phyloP scores from a whole-genome alignment of 2,113 vertebrate genomes.

The Macrotis lagotis region DNA sequence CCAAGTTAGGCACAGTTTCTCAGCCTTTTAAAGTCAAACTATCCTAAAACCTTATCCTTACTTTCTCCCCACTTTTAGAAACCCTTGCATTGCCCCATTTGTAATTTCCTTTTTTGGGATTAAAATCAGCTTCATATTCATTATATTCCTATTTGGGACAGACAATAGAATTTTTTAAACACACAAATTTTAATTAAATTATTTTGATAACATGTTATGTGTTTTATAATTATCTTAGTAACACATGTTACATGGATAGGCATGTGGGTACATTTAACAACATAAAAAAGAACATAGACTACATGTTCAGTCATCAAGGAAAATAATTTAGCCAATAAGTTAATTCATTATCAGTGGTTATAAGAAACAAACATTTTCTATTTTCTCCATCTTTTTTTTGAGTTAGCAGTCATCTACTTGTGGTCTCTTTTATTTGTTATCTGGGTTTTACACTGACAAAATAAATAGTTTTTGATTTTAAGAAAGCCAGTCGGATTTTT shows the following conservation, averaged over 20 bases:
- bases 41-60: slow-evolving; percentile 76
- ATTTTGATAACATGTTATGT: not conserved
- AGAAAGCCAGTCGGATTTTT: not conserved
- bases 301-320: not conserved
- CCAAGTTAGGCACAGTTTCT: slow-evolving; percentile 69
- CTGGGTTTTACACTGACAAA: slow-evolving; percentile 15
- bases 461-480: slow-evolving; percentile 9
- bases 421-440: slow-evolving; percentile 62
- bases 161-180: not conserved
- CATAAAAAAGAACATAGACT: not conserved
- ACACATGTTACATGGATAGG: not conserved
- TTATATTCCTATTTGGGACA: slow-evolving; percentile 26
- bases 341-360: slow-evolving; percentile 27
- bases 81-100: slow-evolving; percentile 63
- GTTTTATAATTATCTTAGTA: not conserved
- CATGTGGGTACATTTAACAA: not conserved
- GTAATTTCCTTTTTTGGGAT: slow-evolving; percentile 19
- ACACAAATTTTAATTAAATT: not conserved
- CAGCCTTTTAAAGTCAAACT: slow-evolving; percentile 76
- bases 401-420: slow-evolving; percentile 51
- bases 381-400: slow-evolving; percentile 14
- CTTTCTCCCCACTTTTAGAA: slow-evolving; percentile 76
- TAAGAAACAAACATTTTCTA: slow-evolving; percentile 20
- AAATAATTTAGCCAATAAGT: slow-evolving; percentile 7
- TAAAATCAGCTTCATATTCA: slow-evolving; percentile 59